Evolutionary conservation across 2,888 invertebrate species (phyloP), one percentile per base, ranked within the genome.

Genomic region (Hypomecis punctinalis): DNA sequence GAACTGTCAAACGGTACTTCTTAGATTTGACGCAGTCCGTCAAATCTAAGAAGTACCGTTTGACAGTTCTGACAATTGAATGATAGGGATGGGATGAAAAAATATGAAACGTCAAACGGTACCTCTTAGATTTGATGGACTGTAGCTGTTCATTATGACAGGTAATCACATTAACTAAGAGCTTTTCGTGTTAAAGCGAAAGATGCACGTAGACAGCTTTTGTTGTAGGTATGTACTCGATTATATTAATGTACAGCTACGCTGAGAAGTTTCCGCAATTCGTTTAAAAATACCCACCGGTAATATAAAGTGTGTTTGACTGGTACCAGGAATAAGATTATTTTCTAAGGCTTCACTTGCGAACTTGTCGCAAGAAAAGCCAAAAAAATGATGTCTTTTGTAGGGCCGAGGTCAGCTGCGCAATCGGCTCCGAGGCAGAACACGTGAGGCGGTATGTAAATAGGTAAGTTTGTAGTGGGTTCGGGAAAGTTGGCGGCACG

Each of bases 401-500:
- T 63, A 48, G 58, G 53, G 63, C 75, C 71, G 75, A 77, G 77
- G 78, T 77, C 76, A 71, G 68, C 68, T 58, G 60, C 70, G 74
- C 75, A 79, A 82, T 82, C 79, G 83, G 76, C 85, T 85, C 78
- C 74, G 78, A 82, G 81, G 74, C 72, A 70, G 75, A 76, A 80
- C 86, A 89, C 89, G 90, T 89, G 88, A 85, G 76, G 80, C 75
- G 66, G 68, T 76, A 58, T 61, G 65, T 66, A 66, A 61, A 66
- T 61, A 77, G 82, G 76, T 75, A 85, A 89, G 83, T 89, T 89
- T 82, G 69, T 71, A 80, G 82, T 78, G 78, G 78, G 74, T 83
- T 85, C 82, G 78, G 77, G 81, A 85, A 84, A 84, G 78, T 87
- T 86, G 80, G 70, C 67, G 81, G 83, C 88, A 86, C 87, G 89